Evolutionary conservation across 2,113 vertebrate species (phyloP).

Genomic region (Eudorcas thomsonii): DNA sequence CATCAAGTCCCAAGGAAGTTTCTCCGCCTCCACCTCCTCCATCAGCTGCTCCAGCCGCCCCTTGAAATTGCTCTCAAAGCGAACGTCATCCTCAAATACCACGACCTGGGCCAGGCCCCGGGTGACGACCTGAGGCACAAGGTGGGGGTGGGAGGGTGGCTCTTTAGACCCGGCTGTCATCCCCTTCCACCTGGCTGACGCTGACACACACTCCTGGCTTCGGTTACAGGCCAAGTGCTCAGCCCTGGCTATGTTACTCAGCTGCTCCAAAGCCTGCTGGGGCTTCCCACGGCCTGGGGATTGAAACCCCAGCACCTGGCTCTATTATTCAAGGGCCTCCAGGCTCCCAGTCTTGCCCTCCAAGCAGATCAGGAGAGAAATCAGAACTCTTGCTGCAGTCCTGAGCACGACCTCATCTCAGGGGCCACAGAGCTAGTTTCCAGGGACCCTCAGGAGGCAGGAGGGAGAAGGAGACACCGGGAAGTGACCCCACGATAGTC

Average conservation of each 20-base stretch:
- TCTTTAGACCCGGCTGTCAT: background rate
- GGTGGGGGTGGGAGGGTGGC: rapidly evolving
- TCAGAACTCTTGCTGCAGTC: background rate
- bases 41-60: slow-evolving; percentile 85
- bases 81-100: slow-evolving; percentile 93
- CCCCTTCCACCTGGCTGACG: background rate
- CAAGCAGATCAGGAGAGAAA: background rate
- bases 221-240: too few species aligned
- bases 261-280: background rate
- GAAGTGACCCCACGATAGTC: background rate
- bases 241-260: background rate
- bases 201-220: background rate
- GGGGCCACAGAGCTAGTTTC: background rate
- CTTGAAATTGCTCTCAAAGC: slow-evolving; percentile 93
- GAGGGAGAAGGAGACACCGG: background rate
- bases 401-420: rapidly evolving
- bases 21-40: slow-evolving; percentile 85
- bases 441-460: background rate
- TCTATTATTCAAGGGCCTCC: background rate
- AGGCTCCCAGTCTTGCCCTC: background rate
- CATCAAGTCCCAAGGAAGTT: slow-evolving; percentile 95
- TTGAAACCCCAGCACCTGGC: background rate
- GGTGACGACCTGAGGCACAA: slow-evolving; percentile 84
- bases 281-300: background rate
- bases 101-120: slow-evolving; percentile 85